Percentiles rank a stretch among this genome's conserved stretches.
Conservation (phyloP, 1,140 invertebrate genomes). For the Linepithema humile region DNA sequence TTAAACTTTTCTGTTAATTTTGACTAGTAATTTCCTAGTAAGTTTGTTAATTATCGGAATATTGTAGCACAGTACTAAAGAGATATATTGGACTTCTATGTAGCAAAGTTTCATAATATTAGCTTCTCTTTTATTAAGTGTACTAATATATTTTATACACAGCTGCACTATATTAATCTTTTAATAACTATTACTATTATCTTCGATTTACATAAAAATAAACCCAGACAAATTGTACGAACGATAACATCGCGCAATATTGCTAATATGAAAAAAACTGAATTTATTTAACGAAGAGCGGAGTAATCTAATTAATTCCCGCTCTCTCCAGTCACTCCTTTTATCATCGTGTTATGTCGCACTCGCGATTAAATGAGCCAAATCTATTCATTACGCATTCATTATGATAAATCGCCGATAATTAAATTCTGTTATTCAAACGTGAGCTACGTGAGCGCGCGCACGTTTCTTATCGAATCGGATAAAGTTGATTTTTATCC, state of each 20-base stretch:
- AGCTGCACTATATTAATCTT: background rate
- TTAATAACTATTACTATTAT: no score
- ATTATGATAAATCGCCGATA: constrained; percentile 43
- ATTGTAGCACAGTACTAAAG: background rate
- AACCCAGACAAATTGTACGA: no score
- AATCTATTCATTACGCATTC: constrained; percentile 24
- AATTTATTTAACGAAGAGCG: background rate
- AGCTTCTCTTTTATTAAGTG: background rate
- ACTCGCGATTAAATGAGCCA: background rate
- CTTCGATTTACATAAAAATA: no score
- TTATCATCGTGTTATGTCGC: background rate
- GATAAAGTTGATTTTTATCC: constrained; percentile 27
- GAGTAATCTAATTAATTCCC: background rate
- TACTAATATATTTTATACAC: background rate
- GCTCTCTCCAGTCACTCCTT: background rate
- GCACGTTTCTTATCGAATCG: background rate
- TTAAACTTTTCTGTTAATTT: background rate
- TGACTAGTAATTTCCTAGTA: background rate
- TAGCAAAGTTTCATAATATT: background rate
- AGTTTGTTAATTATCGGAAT: background rate
- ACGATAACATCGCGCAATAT: background rate
- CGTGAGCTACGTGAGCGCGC: constrained; percentile 23
- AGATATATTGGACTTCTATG: background rate
- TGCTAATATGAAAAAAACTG: background rate
- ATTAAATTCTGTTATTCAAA: constrained; percentile 5